Conservation (phyloP, 2,888 invertebrate genomes). For the Colletes collaris region DNA sequence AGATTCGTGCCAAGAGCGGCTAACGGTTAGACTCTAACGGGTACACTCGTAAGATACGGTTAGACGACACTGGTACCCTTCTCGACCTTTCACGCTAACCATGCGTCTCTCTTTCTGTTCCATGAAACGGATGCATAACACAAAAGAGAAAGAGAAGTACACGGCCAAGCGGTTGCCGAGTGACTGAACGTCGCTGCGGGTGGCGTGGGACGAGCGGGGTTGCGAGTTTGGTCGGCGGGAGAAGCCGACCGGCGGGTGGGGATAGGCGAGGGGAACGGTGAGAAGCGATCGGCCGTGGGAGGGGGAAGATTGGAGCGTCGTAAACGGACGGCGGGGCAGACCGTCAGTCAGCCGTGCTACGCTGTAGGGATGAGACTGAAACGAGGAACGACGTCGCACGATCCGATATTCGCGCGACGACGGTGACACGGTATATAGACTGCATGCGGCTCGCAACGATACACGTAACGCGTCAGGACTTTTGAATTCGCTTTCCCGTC, state of each 20-base stretch:
- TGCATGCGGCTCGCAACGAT: constrained; percentile 36
- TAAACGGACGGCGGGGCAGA: constrained; percentile 62
- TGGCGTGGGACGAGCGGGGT: constrained; percentile 59
- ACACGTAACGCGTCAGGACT: constrained; percentile 22
- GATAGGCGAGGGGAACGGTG: not conserved
- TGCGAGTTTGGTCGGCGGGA: constrained; percentile 19
- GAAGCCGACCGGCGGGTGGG: constrained; percentile 8
- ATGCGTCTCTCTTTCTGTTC: constrained; percentile 27
- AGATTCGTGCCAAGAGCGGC: not conserved
- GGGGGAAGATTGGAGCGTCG: constrained; percentile 49
- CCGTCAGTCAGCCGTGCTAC: constrained; percentile 79
- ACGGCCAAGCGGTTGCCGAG: constrained; percentile 47
- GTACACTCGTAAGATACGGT: constrained; percentile 43
- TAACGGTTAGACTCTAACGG: constrained; percentile 1
- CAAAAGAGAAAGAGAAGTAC: constrained; percentile 37
- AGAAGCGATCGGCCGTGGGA: not conserved
- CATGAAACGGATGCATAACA: constrained; percentile 3
- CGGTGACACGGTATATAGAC: constrained; percentile 49
- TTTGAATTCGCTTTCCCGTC: constrained; percentile 1
- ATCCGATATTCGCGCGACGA: constrained; percentile 59
- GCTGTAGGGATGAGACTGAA: constrained; percentile 75
- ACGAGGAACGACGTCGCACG: constrained; percentile 60
- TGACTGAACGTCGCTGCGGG: constrained; percentile 58
- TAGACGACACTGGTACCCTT: constrained; percentile 63
- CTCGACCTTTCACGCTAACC: constrained; percentile 55